phyloP scores from a whole-genome alignment of 2,797 vertebrate genomes.

The Pangasius sanitwongsei region DNA sequence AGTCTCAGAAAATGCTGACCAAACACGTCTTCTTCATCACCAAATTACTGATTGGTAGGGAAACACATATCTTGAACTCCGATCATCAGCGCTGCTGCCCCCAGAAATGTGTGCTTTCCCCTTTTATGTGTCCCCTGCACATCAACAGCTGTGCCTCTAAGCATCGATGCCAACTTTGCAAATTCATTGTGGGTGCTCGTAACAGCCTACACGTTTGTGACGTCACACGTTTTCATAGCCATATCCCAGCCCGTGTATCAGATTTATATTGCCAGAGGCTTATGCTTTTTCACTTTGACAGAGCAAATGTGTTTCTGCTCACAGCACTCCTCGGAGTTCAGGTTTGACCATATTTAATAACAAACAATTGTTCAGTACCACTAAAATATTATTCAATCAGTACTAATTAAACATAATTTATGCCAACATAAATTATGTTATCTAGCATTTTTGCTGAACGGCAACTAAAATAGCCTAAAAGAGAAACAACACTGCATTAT shows the following conservation, averaged over 20 bases:
- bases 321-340: not conserved
- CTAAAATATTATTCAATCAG: not conserved
- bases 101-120: not conserved
- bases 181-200: not conserved
- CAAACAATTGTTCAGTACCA: not conserved
- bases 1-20: not conserved
- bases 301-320: not conserved
- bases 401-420: not conserved
- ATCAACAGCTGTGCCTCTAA: not conserved
- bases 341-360: not conserved
- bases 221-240: not conserved
- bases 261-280: not conserved
- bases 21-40: not conserved
- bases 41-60: not conserved
- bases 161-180: not conserved
- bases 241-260: not conserved
- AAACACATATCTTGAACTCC: not conserved
- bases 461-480: not conserved
- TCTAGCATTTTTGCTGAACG: not conserved
- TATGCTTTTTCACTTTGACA: not conserved
- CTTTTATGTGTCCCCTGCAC: not conserved
- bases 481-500: not conserved
- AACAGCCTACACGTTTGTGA: constrained; percentile 3
- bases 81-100: not conserved
- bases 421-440: not conserved